Evolutionary conservation across 2,888 invertebrate species (phyloP), one percentile per base, ranked within the genome.

Genomic region (Terebella lapidaria): DNA sequence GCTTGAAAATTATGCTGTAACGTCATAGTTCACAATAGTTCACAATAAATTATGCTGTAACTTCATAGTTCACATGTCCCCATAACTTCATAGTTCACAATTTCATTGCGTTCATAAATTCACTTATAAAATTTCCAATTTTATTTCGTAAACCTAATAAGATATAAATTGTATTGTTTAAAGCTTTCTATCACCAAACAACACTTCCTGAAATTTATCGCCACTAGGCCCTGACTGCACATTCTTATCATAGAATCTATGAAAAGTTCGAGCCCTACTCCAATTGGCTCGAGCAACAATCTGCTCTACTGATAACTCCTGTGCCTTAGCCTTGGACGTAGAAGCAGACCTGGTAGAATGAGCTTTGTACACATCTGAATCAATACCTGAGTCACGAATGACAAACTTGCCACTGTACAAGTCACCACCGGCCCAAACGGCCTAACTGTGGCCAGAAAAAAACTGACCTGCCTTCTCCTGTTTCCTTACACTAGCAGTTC

Each of bases 281-380:
- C 55, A 55, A 24, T 55, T 55, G 5, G 30, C 55, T 10, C 42
- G 18, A 20, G 5, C 24, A 22, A 55, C 20, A 20, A 55, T 42
- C 20, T 55, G 20, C n/a, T 18, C 22, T n/a, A 24, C 24, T 18
- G 35, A 42, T 4, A 25, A 18, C 20, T 42, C 55, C 22, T 42
- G 42, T 4, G 15, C 4, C n/a, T 20, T 25, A 24, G 30, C 35
- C 24, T 42, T 29, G 29, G 5, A 20, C 18, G 30, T 24, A n/a
- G 35, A 42, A n/a, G 55, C 55, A n/a, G 55, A 4, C 22, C 55
- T 55, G 26, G 55, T 55, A 20, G 42, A 55, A 42, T 55, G 42
- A 5, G 55, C 55, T 42, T 55, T 42, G 20, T 18, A 18, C 22
- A 20, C 20, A 49, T 5, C 10, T 49, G 20, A 15, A 20, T 49